Evolutionary conservation across 2,888 invertebrate species (phyloP).

Genomic region (Microdon myrmicae): DNA sequence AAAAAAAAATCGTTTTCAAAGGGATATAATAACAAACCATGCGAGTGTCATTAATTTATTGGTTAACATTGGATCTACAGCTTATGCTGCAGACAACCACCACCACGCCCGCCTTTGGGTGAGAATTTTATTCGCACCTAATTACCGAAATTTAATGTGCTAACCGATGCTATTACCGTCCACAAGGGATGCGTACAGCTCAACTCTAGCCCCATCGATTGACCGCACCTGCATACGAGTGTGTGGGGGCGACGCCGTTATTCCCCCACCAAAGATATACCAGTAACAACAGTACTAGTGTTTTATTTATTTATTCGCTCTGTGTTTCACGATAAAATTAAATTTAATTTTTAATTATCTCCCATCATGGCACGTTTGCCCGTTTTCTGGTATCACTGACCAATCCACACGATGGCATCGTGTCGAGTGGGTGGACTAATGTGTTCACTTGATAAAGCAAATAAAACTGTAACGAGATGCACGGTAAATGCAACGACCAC

Average conservation of each 20-base stretch:
- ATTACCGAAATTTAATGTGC: constrained; percentile 25
- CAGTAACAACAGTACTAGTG: background rate
- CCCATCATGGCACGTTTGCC: too few relatives aligned
- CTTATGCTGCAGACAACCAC: too few relatives aligned
- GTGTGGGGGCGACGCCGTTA: background rate
- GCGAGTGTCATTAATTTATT: constrained; percentile 19
- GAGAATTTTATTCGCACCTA: constrained; percentile 21
- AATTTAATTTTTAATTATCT: constrained; percentile 31
- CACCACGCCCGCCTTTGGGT: constrained; percentile 1
- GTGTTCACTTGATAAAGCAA: background rate
- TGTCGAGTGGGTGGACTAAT: background rate
- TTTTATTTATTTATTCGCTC: constrained; percentile 17
- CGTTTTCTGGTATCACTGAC: too few relatives aligned
- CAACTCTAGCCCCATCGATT: background rate
- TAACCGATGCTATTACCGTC: constrained; percentile 9
- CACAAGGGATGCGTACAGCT: background rate
- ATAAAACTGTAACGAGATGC: background rate
- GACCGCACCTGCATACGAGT: too few relatives aligned
- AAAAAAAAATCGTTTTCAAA: too few relatives aligned
- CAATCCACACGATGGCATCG: background rate
- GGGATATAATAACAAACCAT: too few relatives aligned
- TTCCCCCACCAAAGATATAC: too few relatives aligned
- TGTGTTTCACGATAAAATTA: constrained; percentile 6
- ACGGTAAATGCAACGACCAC: background rate
- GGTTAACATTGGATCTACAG: too few relatives aligned